phyloP scores from a whole-genome alignment of 2,888 invertebrate genomes.

The Lepeophtheirus nordmannii region DNA sequence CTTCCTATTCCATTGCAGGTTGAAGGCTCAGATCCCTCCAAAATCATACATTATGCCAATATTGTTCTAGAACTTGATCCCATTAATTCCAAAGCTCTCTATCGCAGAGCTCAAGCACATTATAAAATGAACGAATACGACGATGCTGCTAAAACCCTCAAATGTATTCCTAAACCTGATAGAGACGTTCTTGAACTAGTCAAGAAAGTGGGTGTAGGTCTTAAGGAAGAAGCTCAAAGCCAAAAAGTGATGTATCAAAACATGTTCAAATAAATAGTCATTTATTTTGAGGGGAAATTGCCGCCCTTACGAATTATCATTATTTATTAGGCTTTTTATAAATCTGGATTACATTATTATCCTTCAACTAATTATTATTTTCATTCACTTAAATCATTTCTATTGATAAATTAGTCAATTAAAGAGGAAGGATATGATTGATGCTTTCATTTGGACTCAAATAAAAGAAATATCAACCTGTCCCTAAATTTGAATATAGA shows the following conservation, averaged over 20 bases:
- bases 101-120: conserved; percentile 9
- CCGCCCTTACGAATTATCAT: no score
- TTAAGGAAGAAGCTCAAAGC: not conserved
- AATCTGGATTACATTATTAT: no score
- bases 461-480: no score
- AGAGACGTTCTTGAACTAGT: not conserved
- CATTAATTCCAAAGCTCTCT: conserved; percentile 16
- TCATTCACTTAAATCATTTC: no score
- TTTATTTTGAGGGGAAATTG: not conserved
- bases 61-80: conserved; percentile 19
- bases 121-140: not conserved
- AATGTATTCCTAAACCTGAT: not conserved
- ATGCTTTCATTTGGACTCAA: no score
- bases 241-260: conserved; percentile 11
- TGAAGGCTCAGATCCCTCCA: conserved; percentile 1
- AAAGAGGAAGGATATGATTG: no score
- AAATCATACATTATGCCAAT: not conserved
- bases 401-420: no score
- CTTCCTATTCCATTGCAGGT: not conserved
- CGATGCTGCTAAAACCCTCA: not conserved
- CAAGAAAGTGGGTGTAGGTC: not conserved
- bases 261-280: not conserved
- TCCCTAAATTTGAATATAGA: no score
- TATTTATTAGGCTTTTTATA: no score
- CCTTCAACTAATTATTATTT: no score